phyloP scores from a whole-genome alignment of 2,888 invertebrate genomes.

The Torymus texanus region DNA sequence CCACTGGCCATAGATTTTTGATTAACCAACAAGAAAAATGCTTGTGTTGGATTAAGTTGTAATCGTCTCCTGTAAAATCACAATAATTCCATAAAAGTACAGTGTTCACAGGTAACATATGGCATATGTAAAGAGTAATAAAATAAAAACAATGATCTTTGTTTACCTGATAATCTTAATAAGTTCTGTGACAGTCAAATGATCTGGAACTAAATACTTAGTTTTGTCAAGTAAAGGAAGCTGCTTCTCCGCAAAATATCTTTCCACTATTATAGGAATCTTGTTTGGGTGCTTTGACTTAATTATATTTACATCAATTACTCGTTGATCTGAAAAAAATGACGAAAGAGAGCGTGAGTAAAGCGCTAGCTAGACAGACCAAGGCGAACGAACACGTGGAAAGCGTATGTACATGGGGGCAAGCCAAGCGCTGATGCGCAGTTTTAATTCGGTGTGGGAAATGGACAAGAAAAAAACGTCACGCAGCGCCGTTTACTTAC shows the following conservation, averaged over 20 bases:
- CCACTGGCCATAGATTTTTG: slow-evolving; percentile 88
- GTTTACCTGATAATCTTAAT: slow-evolving; percentile 87
- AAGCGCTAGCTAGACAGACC: slow-evolving; percentile 3
- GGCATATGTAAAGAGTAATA: slow-evolving; percentile 12
- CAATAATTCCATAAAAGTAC: neutral
- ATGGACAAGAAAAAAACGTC: slow-evolving; percentile 3
- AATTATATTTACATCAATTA: slow-evolving; percentile 68
- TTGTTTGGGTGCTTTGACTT: slow-evolving; percentile 69
- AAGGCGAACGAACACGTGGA: neutral
- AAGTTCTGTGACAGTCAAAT: slow-evolving; percentile 92
- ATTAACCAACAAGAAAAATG: slow-evolving; percentile 89
- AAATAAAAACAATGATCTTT: slow-evolving; percentile 3
- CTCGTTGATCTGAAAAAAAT: slow-evolving; percentile 64
- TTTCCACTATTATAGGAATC: slow-evolving; percentile 87
- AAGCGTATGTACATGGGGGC: too few species aligned
- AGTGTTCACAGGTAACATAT: neutral
- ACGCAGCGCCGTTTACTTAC: slow-evolving; percentile 59
- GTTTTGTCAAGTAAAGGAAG: slow-evolving; percentile 88
- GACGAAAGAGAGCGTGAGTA: neutral
- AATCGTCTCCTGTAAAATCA: slow-evolving; percentile 77
- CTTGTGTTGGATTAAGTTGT: slow-evolving; percentile 81
- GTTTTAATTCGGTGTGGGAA: neutral
- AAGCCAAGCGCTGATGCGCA: slow-evolving; percentile 30
- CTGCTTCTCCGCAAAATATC: slow-evolving; percentile 86
- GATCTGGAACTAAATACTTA: slow-evolving; percentile 92